A percentile compares a stretch with the other conserved stretches of the same genome.
These are phyloP conservation scores for Galeruca laticollis DNA, from an alignment of 2,888 invertebrate species.

Conservation along the genomic window DNA sequence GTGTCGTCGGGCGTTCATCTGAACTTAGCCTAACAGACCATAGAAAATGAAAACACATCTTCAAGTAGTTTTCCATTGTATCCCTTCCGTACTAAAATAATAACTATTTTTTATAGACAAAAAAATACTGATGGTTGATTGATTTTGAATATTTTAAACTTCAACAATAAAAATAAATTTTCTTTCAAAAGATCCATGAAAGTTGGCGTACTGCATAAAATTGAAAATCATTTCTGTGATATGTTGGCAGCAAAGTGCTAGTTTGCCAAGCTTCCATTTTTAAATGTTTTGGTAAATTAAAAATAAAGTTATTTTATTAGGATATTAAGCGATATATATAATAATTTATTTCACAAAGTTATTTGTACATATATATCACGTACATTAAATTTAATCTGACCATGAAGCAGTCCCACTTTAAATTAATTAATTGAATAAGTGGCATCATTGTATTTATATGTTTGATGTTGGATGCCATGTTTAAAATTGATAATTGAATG, in stretches of 20 bases:
- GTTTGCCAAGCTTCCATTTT: background rate
- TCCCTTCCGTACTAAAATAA: background rate
- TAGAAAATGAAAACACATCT: too few species aligned
- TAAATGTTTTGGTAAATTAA: background rate
- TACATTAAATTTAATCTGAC: too few species aligned
- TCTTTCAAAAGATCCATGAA: background rate
- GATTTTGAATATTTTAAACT: background rate
- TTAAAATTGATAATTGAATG: background rate
- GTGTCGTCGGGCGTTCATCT: too few species aligned
- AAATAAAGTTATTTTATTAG: too few species aligned
- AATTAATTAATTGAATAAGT: background rate
- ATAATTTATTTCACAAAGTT: background rate
- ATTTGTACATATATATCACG: too few species aligned
- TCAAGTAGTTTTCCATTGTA: background rate
- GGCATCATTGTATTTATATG: background rate
- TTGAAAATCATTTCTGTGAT: background rate
- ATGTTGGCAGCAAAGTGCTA: background rate
- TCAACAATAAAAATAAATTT: too few species aligned
- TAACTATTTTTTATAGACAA: background rate
- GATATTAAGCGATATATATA: background rate
- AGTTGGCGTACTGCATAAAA: background rate
- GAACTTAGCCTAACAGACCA: too few species aligned
- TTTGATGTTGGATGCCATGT: conserved; percentile 2
- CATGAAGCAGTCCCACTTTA: background rate
- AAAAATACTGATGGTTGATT: background rate